A percentile compares a stretch with the other conserved stretches of the same genome.
Conservation (phyloP, 30 jellyfish, hydroid and myxozoan species). For the Cassiopea xamachana region DNA sequence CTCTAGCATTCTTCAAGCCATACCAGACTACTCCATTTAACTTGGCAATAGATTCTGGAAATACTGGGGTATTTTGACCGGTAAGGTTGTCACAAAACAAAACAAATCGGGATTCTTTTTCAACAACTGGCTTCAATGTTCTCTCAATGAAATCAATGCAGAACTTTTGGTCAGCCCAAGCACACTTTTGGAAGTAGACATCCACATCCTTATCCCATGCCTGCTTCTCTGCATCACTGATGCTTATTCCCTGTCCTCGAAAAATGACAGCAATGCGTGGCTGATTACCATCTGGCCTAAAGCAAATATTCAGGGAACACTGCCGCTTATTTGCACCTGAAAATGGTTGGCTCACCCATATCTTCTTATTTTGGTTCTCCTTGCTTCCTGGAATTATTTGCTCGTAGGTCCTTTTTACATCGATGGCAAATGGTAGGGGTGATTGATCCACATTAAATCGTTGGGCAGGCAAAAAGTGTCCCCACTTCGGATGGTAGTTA, state of each 20-base stretch:
- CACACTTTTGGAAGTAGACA: conserved; percentile 51
- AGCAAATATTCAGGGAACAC: conserved; percentile 45
- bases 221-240: conserved; percentile 34
- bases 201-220: conserved; percentile 50
- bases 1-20: conserved; percentile 70
- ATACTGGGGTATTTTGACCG: conserved; percentile 27
- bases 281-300: conserved; percentile 33
- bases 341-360: conserved; percentile 64
- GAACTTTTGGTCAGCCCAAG: conserved; percentile 52
- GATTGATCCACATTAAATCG: conserved; percentile 70
- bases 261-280: conserved; percentile 47
- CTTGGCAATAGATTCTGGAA: conserved; percentile 7
- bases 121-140: conserved; percentile 36
- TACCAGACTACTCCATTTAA: conserved; percentile 57
- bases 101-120: conserved; percentile 3
- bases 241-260: conserved; percentile 54
- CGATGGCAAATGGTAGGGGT: not conserved
- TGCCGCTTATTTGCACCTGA: conserved; percentile 55
- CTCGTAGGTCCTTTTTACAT: not conserved
- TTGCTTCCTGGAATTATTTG: not conserved
- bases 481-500: conserved; percentile 55
- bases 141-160: conserved; percentile 32
- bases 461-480: conserved; percentile 50
- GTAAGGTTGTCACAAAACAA: conserved; percentile 29
- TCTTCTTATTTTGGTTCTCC: not conserved